Base-by-base conservation (phyloP, 1,140 invertebrate species). In the Oedothorax gibbosus region DNA sequence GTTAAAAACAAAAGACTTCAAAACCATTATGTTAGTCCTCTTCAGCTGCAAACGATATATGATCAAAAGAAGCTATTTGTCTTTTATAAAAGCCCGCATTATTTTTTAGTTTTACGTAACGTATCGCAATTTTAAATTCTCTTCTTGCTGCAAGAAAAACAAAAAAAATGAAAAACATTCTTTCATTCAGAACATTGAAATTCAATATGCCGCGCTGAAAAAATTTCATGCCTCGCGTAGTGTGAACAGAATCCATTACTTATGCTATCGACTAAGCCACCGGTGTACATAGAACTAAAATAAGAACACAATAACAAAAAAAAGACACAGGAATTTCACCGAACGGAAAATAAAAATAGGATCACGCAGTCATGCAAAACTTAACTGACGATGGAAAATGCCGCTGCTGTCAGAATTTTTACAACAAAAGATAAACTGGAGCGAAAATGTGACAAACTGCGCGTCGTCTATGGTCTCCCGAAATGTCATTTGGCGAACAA, bases 191-290 rank as follows among this genome's bases (percentile, higher is more conserved):
- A 64, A 56, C 72, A 75, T 14, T n/a, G 72, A 77, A 77, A 77
- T 77, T 77, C 75, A 65, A 77, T 77, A 77, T 62, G 75, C 49
- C 20, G 60, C 60, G 7, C 75, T 77, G 75, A 57, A 77, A 65
- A 77, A 77, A 77, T 77, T 77, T 77, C 60, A 77, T 65, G 75
- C 75, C 57, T 14, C 35, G 75, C 53, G 21, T 77, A 54, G 49
- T 65, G 75, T 21, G 21, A 77, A 77, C 57, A 50, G 75, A 77
- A 77, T 77, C 75, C 75, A 77, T 77, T 77, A 77, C 75, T 77
- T 77, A 77, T 64, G 53, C 75, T 77, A 77, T 77, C 75, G 75
- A 77, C 75, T 77, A 62, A 77, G 72, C 72, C 72, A 75, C 53
- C 60, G 77, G 77, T 68, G 77, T 68, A 68, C 72, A 57, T 53